phyloP scores from a whole-genome alignment of 1,140 invertebrate genomes.

The Gyrodactylus salaris region DNA sequence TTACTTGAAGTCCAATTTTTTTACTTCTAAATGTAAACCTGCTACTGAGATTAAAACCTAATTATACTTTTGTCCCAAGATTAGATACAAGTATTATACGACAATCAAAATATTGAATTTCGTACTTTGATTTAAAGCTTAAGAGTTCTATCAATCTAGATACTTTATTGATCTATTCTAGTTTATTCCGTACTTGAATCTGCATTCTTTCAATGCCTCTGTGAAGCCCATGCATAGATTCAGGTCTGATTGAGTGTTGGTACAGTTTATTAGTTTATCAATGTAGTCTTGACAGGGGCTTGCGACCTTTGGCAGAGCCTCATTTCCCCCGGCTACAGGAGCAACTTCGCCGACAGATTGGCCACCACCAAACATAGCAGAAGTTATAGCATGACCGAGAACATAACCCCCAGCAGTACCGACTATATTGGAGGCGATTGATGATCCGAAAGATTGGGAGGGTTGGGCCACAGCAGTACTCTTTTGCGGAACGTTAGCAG shows the following conservation, averaged over 20 bases:
- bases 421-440: not conserved
- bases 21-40: too few species aligned
- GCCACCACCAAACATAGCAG: constrained; percentile 7
- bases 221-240: constrained; percentile 12
- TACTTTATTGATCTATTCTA: not conserved
- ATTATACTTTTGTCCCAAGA: too few species aligned
- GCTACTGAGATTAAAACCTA: too few species aligned
- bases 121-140: too few species aligned
- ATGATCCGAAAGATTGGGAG: not conserved
- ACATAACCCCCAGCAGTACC: not conserved
- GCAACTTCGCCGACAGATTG: constrained; percentile 11
- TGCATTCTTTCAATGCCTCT: constrained; percentile 17
- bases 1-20: too few species aligned
- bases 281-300: constrained; percentile 19
- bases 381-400: constrained; percentile 8
- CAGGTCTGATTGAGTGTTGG: constrained; percentile 1
- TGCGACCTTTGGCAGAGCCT: not conserved
- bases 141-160: not conserved
- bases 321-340: not conserved
- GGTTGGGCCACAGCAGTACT: not conserved
- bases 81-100: too few species aligned
- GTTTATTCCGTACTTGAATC: constrained; percentile 13
- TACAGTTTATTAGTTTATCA: not conserved
- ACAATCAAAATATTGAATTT: too few species aligned
- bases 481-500: not conserved